Conservation (phyloP, 2,888 invertebrate species). For the Fabriciana adippe region DNA sequence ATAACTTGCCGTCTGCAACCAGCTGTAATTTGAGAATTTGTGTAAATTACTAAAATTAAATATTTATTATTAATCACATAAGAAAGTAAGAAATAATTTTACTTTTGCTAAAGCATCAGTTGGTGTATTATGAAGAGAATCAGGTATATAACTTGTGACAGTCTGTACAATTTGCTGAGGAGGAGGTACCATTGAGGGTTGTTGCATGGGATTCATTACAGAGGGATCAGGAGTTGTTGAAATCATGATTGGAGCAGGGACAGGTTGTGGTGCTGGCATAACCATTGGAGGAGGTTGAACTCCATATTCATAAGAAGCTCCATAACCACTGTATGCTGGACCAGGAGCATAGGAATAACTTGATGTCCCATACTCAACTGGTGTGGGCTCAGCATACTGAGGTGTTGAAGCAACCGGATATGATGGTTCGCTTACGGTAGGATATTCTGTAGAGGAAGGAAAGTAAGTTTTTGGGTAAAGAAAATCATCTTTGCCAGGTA, state of each 20-base stretch:
- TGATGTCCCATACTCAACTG: constrained; percentile 35
- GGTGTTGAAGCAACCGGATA: constrained; percentile 32
- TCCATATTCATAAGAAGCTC: constrained; percentile 54
- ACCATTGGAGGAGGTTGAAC: constrained; percentile 40
- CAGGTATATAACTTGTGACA: constrained; percentile 20
- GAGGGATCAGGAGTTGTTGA: constrained; percentile 24
- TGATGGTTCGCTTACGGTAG: constrained; percentile 28
- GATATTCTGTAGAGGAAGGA: constrained; percentile 23
- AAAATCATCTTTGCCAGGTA: constrained; percentile 48
- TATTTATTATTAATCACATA: constrained; percentile 9
- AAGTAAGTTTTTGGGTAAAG: constrained; percentile 52
- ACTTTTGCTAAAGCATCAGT: constrained; percentile 75
- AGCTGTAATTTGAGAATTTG: constrained; percentile 65
- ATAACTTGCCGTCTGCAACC: constrained; percentile 75
- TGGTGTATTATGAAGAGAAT: constrained; percentile 48
- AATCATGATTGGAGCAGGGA: constrained; percentile 46
- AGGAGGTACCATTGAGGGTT: constrained; percentile 49
- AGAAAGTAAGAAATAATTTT: constrained; percentile 48
- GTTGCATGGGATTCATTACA: constrained; percentile 37
- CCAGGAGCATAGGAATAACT: constrained; percentile 45
- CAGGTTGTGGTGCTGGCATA: constrained; percentile 48
- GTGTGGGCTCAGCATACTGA: constrained; percentile 40
- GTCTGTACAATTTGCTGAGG: constrained; percentile 47
- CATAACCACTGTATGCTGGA: constrained; percentile 50
- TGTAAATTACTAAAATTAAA: constrained; percentile 32